These are phyloP conservation scores for Rissa tridactyla DNA, from an alignment of 2,113 vertebrate species.

Conservation along the genomic window DNA sequence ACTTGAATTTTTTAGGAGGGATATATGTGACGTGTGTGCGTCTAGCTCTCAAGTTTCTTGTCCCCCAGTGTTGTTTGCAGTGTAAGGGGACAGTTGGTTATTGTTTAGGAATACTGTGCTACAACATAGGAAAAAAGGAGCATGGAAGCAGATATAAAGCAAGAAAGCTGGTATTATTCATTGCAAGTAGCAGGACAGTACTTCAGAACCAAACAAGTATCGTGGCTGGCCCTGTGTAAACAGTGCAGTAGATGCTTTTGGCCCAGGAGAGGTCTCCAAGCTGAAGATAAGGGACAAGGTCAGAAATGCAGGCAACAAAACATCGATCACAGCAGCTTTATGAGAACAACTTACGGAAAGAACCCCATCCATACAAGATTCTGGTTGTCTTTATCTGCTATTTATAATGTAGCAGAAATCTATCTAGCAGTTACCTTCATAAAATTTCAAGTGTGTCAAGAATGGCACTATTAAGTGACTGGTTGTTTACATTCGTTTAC, in stretches of 20 bases:
- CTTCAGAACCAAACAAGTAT: neutral
- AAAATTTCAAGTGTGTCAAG: neutral
- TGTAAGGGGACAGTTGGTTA: neutral
- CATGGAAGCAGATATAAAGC: neutral
- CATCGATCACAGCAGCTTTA: neutral
- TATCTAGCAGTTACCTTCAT: neutral
- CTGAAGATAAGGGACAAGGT: neutral
- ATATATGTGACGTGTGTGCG: fast-evolving
- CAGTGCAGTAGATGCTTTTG: neutral
- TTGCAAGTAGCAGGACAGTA: neutral
- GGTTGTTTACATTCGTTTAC: neutral
- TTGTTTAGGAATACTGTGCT: neutral
- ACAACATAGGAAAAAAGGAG: neutral
- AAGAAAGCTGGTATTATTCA: neutral
- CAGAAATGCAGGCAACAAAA: neutral
- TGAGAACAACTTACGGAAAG: neutral
- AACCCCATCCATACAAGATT: neutral
- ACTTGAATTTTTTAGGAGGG: neutral
- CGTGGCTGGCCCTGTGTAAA: fast-evolving
- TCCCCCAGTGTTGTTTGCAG: neutral
- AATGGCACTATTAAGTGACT: neutral
- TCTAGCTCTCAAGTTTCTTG: neutral
- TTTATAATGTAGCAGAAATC: neutral
- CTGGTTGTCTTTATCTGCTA: neutral
- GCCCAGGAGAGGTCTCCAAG: neutral